Evolutionary conservation across 2,797 vertebrate species (phyloP).

Genomic region (Pseudomugil gertrudae): DNA sequence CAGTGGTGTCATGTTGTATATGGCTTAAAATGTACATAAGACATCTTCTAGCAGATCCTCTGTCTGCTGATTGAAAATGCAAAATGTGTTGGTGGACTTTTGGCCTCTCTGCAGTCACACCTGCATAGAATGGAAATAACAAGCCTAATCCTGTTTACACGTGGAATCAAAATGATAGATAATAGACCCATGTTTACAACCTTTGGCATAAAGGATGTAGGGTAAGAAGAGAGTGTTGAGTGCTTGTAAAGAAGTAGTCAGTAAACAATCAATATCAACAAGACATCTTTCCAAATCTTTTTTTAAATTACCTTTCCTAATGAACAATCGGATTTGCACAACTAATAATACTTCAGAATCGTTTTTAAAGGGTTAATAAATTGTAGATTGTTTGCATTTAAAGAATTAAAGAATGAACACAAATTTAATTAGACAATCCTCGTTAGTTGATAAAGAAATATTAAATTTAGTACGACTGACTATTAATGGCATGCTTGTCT

Average conservation of each 20-base stretch:
- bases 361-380: too few species aligned
- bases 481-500: constrained; percentile 7
- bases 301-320: constrained; percentile 22
- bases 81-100: constrained; percentile 26
- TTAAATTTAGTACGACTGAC: constrained; percentile 9
- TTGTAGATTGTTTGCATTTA: not conserved
- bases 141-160: constrained; percentile 40
- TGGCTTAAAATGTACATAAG: constrained; percentile 15
- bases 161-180: constrained; percentile 26
- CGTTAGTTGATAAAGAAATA: not conserved
- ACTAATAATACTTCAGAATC: too few species aligned
- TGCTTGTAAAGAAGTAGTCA: constrained; percentile 25
- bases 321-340: not conserved
- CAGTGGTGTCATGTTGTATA: not conserved
- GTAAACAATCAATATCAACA: constrained; percentile 42
- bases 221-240: not conserved
- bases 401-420: not conserved
- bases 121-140: constrained; percentile 36
- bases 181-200: constrained; percentile 29
- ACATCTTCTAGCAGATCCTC: constrained; percentile 19
- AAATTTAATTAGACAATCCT: not conserved
- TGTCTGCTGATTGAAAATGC: constrained; percentile 15
- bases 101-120: constrained; percentile 30
- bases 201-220: constrained; percentile 41
- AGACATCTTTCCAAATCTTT: constrained; percentile 19